A percentile compares a stretch with the other conserved stretches of the same genome.
These are phyloP conservation scores for Muscidifurax raptorellus DNA, from an alignment of 1,140 invertebrate species.

Conservation along the genomic window DNA sequence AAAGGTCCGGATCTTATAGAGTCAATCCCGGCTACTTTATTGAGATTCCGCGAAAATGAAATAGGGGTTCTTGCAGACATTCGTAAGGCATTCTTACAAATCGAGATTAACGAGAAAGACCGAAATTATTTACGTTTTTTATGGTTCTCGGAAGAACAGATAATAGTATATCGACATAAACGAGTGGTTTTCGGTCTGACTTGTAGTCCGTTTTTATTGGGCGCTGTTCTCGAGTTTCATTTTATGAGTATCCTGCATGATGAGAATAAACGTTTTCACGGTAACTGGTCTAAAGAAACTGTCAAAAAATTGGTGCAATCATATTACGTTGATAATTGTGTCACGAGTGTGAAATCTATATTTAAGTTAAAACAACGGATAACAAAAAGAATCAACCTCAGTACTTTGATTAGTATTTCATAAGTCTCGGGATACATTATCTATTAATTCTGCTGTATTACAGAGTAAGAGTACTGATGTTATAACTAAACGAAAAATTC, in stretches of 20 bases:
- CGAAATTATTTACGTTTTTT: slow-evolving; percentile 32
- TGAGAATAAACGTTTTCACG: slow-evolving; percentile 48
- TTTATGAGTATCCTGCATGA: slow-evolving; percentile 5
- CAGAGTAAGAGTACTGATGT: neutral
- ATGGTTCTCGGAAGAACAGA: slow-evolving; percentile 24
- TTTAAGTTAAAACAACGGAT: slow-evolving; percentile 9
- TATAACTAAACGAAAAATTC: slow-evolving; percentile 53
- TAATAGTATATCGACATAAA: slow-evolving; percentile 12
- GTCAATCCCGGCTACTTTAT: slow-evolving; percentile 6
- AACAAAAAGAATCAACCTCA: slow-evolving; percentile 22
- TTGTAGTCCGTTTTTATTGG: slow-evolving; percentile 59
- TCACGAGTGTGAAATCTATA: neutral
- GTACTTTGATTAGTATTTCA: slow-evolving; percentile 39
- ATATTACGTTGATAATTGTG: slow-evolving; percentile 49
- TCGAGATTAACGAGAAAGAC: slow-evolving; percentile 43
- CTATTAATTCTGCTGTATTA: neutral
- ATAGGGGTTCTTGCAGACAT: slow-evolving; percentile 58
- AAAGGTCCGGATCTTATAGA: slow-evolving; percentile 40
- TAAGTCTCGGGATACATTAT: slow-evolving; percentile 27
- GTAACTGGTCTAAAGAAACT: neutral
- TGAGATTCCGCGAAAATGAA: slow-evolving; percentile 51
- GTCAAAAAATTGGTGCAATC: slow-evolving; percentile 24
- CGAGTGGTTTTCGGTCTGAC: slow-evolving; percentile 53
- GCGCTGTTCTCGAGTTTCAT: slow-evolving; percentile 38
- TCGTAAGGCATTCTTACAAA: slow-evolving; percentile 55